Evolutionary conservation across 2,888 invertebrate species (phyloP), one percentile per base, ranked within the genome.

Genomic region (Xylophagus ater): DNA sequence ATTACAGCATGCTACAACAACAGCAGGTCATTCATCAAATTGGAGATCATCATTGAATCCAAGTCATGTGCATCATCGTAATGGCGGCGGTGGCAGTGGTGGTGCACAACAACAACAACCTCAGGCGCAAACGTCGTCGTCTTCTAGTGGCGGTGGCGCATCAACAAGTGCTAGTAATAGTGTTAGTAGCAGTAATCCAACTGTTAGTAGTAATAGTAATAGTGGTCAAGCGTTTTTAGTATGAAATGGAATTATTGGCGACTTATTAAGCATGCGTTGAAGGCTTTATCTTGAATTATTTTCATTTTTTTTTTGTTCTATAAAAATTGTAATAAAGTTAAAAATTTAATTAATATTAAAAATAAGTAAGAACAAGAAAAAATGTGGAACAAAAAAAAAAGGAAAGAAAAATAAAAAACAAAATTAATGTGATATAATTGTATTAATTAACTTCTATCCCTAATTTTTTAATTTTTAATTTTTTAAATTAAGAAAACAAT

Each of bases 201-300:
- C 21, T 10, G 30, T 25, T 17, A 29, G 25, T 30, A 24, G 8
- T 10, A 38, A 12, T 46, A 52, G 50, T 42, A 49, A 41, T 49
- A 51, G 54, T 44, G 60, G 59, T 20, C 62, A 62, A 52, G 59
- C 62, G 41, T 62, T 62, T 51, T 54, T 63, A 49, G 63, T 62
- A 42, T 63, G 60, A 53, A 47, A n/a, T n/a, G n/a, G n/a, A n/a
- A n/a, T n/a, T n/a, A n/a, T n/a, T n/a, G n/a, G n/a, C n/a, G n/a
- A n/a, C n/a, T n/a, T n/a, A n/a, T n/a, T n/a, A n/a, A n/a, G n/a
- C n/a, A n/a, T n/a, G n/a, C n/a, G n/a, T n/a, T n/a, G n/a, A n/a
- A n/a, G n/a, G n/a, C n/a, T n/a, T n/a, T n/a, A n/a, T n/a, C n/a
- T n/a, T n/a, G n/a, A n/a, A n/a, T n/a, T n/a, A n/a, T n/a, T n/a